A percentile compares a stretch with the other conserved stretches of the same genome.
These are phyloP conservation scores for Agrilus cyanescens DNA, from an alignment of 2,888 invertebrate species.

Conservation along the genomic window DNA sequence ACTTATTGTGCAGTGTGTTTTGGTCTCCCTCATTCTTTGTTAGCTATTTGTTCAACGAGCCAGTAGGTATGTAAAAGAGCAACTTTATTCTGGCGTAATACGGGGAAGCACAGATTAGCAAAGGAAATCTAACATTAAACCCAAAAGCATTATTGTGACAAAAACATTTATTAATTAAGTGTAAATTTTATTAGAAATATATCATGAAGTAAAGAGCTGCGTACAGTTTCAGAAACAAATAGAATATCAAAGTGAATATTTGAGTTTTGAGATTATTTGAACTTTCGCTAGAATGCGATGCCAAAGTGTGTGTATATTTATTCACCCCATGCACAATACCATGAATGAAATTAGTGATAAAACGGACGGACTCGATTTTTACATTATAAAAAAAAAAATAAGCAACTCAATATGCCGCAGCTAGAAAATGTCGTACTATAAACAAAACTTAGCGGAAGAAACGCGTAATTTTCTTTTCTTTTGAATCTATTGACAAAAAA, in stretches of 20 bases:
- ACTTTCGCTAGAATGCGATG: constrained; percentile 16
- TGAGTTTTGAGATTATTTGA: constrained; percentile 11
- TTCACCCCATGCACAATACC: too few species aligned
- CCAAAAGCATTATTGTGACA: constrained; percentile 39
- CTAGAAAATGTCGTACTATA: not conserved
- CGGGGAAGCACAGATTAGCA: constrained; percentile 22
- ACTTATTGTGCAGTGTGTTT: too few species aligned
- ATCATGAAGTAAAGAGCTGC: constrained; percentile 21
- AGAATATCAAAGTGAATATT: constrained; percentile 15
- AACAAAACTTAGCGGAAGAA: not conserved
- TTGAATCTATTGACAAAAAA: too few species aligned
- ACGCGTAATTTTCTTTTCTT: too few species aligned
- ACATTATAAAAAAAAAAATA: not conserved
- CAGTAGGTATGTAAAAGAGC: too few species aligned
- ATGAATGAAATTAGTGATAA: not conserved
- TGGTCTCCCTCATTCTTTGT: too few species aligned
- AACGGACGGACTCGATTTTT: not conserved
- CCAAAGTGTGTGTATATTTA: too few species aligned
- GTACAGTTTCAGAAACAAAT: constrained; percentile 19
- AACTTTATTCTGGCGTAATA: too few species aligned
- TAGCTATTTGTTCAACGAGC: too few species aligned
- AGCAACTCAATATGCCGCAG: not conserved
- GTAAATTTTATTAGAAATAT: constrained; percentile 22
- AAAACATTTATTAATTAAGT: constrained; percentile 38
- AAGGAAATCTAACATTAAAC: constrained; percentile 37